These are phyloP conservation scores for Montipora efflorescens DNA, from an alignment of 64 coral and sea anemone genomes.

Conservation along the genomic window DNA sequence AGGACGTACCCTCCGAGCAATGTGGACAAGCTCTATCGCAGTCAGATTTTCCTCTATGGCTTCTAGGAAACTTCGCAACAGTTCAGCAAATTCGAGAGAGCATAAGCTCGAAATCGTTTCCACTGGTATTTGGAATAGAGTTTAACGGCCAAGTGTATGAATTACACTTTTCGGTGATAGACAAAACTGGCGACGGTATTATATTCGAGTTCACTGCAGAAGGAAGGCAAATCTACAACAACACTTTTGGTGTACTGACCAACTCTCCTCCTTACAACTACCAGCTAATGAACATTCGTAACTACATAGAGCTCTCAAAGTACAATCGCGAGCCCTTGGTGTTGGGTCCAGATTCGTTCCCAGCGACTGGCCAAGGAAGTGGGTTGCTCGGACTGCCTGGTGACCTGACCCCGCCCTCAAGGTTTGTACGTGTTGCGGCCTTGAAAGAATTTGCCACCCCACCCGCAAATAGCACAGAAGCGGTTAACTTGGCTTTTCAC, in stretches of 20 bases:
- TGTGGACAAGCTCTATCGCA: neutral
- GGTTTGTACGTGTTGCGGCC: neutral
- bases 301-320: slow-evolving; percentile 12
- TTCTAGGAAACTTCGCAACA: slow-evolving; percentile 27
- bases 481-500: slow-evolving; percentile 54
- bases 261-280: slow-evolving; percentile 5
- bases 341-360: neutral
- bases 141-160: neutral
- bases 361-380: neutral
- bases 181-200: slow-evolving; percentile 17
- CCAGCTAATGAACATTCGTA: slow-evolving; percentile 27
- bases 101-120: neutral
- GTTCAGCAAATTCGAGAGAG: neutral
- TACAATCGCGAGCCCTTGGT: neutral
- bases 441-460: neutral
- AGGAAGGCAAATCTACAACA: neutral
- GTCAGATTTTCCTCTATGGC: neutral
- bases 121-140: neutral
- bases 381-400: slow-evolving; percentile 1
- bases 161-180: neutral
- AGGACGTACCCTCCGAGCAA: neutral
- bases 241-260: slow-evolving; percentile 10
- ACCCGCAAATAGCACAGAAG: neutral
- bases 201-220: slow-evolving; percentile 1
- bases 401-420: neutral